Base-by-base conservation (phyloP, 2,888 invertebrate species). In the Epicampocera succincta region DNA sequence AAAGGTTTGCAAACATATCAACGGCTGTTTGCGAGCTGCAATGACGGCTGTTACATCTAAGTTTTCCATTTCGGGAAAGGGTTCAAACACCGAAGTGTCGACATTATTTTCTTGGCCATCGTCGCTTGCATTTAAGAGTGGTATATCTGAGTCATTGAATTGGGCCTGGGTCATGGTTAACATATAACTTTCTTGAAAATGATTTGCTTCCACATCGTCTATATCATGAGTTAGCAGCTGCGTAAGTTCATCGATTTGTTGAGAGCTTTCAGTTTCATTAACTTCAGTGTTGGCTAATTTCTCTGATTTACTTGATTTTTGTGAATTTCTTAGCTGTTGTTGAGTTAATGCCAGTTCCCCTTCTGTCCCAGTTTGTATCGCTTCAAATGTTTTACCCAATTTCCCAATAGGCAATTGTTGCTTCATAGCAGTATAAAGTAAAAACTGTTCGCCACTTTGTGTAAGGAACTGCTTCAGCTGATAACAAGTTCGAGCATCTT, bases 401-500 rank as follows among this genome's bases (percentile, higher is more conserved):
- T 92, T 89, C 84, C 92, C 93, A 84, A 95, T 92, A 0, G 91
- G 91, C 46, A 95, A 85, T 79, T 93, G 93, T 85, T 92, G 92
- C 84, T 92, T 92, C 83, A 94, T 91, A 0, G 94, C 94, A 75
- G 92, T 93, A 83, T 92, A 92, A 83, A 94, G 93, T 48, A 95
- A 89, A 85, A 93, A 94, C 81, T 92, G 93, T 85, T 93, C 92
- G 0, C 94, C 92, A 9, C 95, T 94, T 91, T 93, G 92, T 0
- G 93, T 93, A 29, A 95, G 90, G 84, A 93, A 93, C 90, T 94
- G 92, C 86, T 95, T 95, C 19, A 98, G 90, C 89, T 98, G 98
- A 85, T 92, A 93, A 89, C 97, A 97, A 8, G 96, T 96, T 87
- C 93, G 93, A 54, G 94, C 93, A 91, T 98, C 97, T 87, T 96